Evolutionary conservation across 2,113 vertebrate genomes (phyloP).

Genomic region (Strix uralensis): DNA sequence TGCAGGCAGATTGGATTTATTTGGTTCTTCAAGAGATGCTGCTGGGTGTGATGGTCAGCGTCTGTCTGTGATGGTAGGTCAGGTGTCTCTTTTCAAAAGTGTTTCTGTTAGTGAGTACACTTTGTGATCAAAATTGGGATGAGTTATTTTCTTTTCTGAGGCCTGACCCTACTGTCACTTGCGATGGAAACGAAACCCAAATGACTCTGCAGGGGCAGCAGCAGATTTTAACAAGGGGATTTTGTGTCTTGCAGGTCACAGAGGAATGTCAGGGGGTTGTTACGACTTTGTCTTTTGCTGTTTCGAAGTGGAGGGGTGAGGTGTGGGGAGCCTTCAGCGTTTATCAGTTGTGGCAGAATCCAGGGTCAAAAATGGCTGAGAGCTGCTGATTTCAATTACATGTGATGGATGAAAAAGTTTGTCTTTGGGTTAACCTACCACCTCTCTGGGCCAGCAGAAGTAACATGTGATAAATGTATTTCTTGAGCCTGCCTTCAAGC

Average conservation of each 20-base stretch:
- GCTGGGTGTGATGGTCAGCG: not conserved
- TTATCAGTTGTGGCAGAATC: not conserved
- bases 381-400: not conserved
- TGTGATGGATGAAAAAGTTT: fast-evolving
- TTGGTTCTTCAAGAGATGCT: not conserved
- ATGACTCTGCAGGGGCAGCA: not conserved
- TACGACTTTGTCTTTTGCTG: not conserved
- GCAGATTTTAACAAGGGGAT: not conserved
- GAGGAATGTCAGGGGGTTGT: too few relatives aligned
- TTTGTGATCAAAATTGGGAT: not conserved
- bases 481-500: not conserved
- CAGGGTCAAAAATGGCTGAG: not conserved
- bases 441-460: not conserved
- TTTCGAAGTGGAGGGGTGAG: not conserved
- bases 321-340: not conserved
- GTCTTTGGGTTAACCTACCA: not conserved
- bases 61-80: not conserved
- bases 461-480: not conserved
- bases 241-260: not conserved
- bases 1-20: not conserved
- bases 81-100: not conserved
- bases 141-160: not conserved
- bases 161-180: not conserved
- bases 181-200: fast-evolving
- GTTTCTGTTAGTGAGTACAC: not conserved